Conservation (phyloP, 2,113 vertebrate species). For the Myiozetetes cayanensis region DNA sequence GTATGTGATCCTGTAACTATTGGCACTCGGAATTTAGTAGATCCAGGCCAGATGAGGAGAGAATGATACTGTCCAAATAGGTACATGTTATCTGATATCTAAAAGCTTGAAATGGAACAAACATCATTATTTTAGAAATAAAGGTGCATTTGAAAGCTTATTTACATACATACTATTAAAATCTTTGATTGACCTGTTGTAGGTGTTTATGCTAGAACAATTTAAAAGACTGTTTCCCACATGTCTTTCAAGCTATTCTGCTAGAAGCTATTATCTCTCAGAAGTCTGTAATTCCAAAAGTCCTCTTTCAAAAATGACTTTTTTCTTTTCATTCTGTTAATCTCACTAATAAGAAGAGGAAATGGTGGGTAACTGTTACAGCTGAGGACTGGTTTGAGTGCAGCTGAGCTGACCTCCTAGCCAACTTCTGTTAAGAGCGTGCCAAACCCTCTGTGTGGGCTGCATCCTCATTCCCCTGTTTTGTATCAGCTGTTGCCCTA, state of each 20-base stretch:
- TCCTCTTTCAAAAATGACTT: not conserved
- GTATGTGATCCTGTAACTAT: not conserved
- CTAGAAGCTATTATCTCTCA: not conserved
- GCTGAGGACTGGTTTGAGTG: not conserved
- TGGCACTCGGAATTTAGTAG: not conserved
- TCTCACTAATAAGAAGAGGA: not conserved
- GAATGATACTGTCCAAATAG: not conserved
- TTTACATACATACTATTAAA: not conserved
- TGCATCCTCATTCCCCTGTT: not conserved
- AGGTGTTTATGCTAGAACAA: not conserved
- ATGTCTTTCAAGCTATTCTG: not conserved
- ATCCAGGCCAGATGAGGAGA: not conserved
- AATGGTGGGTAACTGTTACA: not conserved
- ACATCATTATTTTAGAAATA: not conserved
- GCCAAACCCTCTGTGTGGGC: accelerated
- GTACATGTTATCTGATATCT: not conserved
- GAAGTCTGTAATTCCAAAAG: not conserved
- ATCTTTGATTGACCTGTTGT: not conserved
- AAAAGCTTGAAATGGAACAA: not conserved
- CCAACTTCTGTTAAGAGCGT: not conserved
- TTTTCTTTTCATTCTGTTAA: not conserved
- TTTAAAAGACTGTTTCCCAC: not conserved
- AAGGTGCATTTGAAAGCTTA: not conserved
- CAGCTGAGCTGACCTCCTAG: not conserved
- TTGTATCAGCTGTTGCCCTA: not conserved